Evolutionary conservation across 2,113 vertebrate species (phyloP).

Genomic region (Lepus americanus): DNA sequence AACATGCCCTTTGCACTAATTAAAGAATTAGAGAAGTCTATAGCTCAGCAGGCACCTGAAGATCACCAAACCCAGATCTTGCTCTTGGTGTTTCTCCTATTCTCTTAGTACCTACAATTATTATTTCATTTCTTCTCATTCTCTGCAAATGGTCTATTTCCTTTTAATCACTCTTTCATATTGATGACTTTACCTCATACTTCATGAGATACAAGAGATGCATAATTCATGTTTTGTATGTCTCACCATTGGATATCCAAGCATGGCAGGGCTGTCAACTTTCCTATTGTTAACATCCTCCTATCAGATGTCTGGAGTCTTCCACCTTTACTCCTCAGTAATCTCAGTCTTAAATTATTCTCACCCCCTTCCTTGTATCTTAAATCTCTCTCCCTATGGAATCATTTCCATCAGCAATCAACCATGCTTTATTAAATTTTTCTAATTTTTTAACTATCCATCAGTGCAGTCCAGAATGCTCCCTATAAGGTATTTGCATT

Average conservation of each 20-base stretch:
- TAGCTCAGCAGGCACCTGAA: background rate
- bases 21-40: background rate
- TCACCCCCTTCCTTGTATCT: background rate
- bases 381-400: background rate
- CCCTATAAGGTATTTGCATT: background rate
- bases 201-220: background rate
- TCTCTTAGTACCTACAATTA: background rate
- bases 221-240: background rate
- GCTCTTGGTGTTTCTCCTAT: background rate
- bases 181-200: background rate
- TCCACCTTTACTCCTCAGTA: background rate
- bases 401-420: background rate
- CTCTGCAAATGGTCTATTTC: background rate
- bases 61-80: background rate
- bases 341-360: conserved; percentile 1
- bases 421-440: background rate
- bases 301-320: background rate
- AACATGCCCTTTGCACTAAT: too few species aligned
- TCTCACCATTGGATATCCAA: background rate
- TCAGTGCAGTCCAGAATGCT: background rate
- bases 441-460: background rate
- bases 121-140: background rate
- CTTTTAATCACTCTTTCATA: background rate
- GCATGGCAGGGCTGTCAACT: background rate
- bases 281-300: background rate